These are phyloP conservation scores for Myotis lucifugus DNA, from an alignment of 2,113 vertebrate species.

Conservation along the genomic window DNA sequence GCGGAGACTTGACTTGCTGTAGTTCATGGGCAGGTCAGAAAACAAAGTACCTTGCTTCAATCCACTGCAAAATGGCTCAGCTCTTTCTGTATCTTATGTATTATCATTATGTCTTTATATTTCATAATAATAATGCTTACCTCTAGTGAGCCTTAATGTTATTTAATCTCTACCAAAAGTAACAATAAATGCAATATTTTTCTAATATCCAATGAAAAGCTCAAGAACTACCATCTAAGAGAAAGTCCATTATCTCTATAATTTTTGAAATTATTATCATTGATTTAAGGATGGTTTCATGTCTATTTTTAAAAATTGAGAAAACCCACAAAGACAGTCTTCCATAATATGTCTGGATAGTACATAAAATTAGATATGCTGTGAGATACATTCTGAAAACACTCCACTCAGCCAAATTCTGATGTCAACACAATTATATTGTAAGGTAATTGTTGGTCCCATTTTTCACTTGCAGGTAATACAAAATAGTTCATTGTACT, in stretches of 20 bases:
- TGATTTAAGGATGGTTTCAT: background rate
- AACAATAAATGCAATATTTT: background rate
- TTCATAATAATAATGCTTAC: background rate
- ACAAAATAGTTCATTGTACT: background rate
- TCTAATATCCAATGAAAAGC: background rate
- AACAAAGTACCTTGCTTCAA: background rate
- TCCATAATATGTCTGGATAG: background rate
- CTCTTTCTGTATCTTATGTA: background rate
- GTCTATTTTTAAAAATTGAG: background rate
- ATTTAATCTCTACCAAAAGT: background rate
- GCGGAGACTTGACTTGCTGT: background rate
- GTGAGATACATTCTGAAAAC: background rate
- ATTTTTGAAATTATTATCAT: background rate
- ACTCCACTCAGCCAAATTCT: conserved; percentile 1
- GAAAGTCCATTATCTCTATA: background rate
- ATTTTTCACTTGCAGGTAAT: background rate
- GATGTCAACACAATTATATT: background rate
- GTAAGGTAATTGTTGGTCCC: background rate
- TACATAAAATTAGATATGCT: background rate
- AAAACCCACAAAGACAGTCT: background rate
- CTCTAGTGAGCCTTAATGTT: background rate
- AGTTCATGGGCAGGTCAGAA: background rate
- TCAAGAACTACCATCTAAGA: background rate
- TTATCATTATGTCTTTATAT: background rate
- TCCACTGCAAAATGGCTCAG: background rate